These are phyloP conservation scores for Cactoblastis cactorum DNA, from an alignment of 2,888 invertebrate genomes.

Conservation along the genomic window DNA sequence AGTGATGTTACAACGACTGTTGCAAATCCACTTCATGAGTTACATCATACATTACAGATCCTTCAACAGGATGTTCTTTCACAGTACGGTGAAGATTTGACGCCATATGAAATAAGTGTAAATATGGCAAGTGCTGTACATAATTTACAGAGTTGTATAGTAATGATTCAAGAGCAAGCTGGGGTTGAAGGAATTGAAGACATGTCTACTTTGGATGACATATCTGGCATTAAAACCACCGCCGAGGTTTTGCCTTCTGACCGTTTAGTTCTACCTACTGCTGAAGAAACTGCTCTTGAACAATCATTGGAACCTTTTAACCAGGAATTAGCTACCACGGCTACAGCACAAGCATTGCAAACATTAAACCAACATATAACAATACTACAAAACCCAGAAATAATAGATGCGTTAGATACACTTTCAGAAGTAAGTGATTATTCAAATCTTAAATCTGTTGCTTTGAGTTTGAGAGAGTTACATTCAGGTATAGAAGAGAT, in stretches of 20 bases:
- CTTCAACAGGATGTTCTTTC: constrained; percentile 69
- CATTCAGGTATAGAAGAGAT: constrained; percentile 53
- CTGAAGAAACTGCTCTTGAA: constrained; percentile 41
- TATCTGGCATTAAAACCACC: constrained; percentile 78
- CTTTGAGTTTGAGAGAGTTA: constrained; percentile 45
- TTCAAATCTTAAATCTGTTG: constrained; percentile 53
- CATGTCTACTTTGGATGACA: constrained; percentile 78
- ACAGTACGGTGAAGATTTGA: constrained; percentile 52
- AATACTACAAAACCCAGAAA: constrained; percentile 51
- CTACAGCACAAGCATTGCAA: constrained; percentile 56
- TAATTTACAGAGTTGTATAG: constrained; percentile 63
- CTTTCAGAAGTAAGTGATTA: constrained; percentile 58
- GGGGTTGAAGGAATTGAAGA: constrained; percentile 72
- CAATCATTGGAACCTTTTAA: constrained; percentile 31
- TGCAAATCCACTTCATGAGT: constrained; percentile 66
- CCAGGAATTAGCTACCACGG: constrained; percentile 32
- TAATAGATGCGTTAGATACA: constrained; percentile 54
- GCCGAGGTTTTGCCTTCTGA: constrained; percentile 68
- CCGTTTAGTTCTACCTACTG: constrained; percentile 45
- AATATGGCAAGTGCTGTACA: constrained; percentile 59
- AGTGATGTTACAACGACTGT: constrained; percentile 51
- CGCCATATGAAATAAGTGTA: constrained; percentile 40
- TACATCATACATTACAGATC: constrained; percentile 62
- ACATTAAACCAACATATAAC: constrained; percentile 54
- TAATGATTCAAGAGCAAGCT: constrained; percentile 67